Base-by-base conservation (phyloP, 2,888 invertebrate species). In the Amiota mariae region DNA sequence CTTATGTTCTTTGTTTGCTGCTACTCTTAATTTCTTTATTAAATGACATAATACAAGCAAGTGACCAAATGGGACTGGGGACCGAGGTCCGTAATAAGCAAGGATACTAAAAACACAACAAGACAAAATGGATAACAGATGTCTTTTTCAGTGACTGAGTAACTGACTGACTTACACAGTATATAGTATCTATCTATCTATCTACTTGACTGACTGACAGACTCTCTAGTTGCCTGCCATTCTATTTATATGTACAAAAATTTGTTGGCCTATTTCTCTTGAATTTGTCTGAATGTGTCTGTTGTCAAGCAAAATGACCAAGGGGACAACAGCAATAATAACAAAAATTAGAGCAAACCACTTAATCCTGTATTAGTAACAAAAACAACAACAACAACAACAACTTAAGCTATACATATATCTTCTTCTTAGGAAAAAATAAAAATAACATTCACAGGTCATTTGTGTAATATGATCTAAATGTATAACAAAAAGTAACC, bases 31-130 rank as follows among this genome's bases (percentile, higher is more conserved):
- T 83, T 82, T 85, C 82, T 81, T 82, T 79, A 78, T 80, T 74
- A 75, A 84, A 82, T 85, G 82, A 82, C 85, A 85, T 85, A 81
- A 82, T 81, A 77, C 75, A 46, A n/a, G 64, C 74, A 48, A 48
- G 48, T 48, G 8, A 59, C 56, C 56, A 56, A 10, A 56, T 13
- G 9, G 13, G 36, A 36, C 36, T 6, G 36, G 6, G 8, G 36
- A 36, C 36, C 36, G 36, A 36, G 6, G 8, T 6, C 2, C 36
- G 8, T 36, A 4, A 36, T 36, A 36, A 36, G 8, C 36, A n/a
- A n/a, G n/a, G n/a, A n/a, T n/a, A n/a, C n/a, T n/a, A n/a, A n/a
- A n/a, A n/a, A n/a, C n/a, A 36, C 36, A 36, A 36, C 36, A 36
- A 36, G 36, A 6, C 36, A 6, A 36, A 36, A 36, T 36, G 8